A percentile compares a stretch with the other conserved stretches of the same genome.
Conservation (phyloP, 92 coral and sea anemone species). For the Porites lobata region DNA sequence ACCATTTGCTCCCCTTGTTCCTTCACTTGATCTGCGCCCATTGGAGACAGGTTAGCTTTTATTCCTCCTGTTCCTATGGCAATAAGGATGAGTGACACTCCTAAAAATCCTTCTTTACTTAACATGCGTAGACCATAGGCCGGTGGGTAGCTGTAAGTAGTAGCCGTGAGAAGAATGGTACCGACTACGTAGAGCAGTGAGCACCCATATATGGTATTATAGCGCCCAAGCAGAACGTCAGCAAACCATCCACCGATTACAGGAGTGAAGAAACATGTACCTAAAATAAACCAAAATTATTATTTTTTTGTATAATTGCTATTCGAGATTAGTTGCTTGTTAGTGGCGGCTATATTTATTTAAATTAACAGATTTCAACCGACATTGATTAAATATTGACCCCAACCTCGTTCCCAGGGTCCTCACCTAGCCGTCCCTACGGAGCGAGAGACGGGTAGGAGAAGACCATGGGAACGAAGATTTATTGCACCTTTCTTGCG, state of each 20-base stretch:
- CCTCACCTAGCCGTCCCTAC: too few species aligned
- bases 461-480: too few species aligned
- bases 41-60: conserved; percentile 83
- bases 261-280: conserved; percentile 82
- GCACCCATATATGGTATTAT: conserved; percentile 77
- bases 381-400: too few species aligned
- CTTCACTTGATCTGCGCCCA: conserved; percentile 83
- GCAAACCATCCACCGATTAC: conserved; percentile 87
- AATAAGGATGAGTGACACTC: conserved; percentile 61
- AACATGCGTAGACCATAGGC: conserved; percentile 18
- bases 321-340: too few species aligned
- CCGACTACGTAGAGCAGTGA: conserved; percentile 70
- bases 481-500: too few species aligned
- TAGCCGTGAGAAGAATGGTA: conserved; percentile 66
- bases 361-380: too few species aligned
- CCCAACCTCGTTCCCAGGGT: too few species aligned
- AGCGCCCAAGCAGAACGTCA: conserved; percentile 76
- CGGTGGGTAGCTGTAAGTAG: conserved; percentile 42
- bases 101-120: conserved; percentile 54
- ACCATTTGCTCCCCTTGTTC: conserved; percentile 40
- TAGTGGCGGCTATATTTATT: too few species aligned
- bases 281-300: conserved; percentile 27
- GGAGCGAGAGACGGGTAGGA: too few species aligned
- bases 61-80: conserved; percentile 86
- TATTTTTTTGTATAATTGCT: too few species aligned